phyloP scores from a whole-genome alignment of 2,888 invertebrate genomes.

The Acanthococcus lagerstroemiae region DNA sequence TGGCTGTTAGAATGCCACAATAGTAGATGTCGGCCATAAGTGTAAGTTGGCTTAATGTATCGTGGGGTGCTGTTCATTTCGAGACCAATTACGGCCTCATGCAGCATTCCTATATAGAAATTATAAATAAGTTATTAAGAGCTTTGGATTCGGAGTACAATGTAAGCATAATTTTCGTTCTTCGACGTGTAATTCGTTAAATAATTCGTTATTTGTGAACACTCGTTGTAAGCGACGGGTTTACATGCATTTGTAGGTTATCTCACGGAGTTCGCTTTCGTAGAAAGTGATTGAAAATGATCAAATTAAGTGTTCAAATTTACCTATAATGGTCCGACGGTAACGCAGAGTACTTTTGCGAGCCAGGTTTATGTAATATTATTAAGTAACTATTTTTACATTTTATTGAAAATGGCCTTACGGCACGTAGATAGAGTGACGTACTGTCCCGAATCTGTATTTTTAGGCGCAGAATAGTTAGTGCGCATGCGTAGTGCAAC shows the following conservation, averaged over 20 bases:
- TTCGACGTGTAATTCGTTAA: constrained; percentile 22
- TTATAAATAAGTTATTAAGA: constrained; percentile 92
- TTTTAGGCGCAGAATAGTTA: constrained; percentile 20
- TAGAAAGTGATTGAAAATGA: constrained; percentile 15
- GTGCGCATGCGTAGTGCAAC: constrained; percentile 24
- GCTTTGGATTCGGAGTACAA: constrained; percentile 95
- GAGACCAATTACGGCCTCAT: constrained; percentile 46
- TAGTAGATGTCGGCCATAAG: constrained; percentile 46
- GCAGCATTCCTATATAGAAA: constrained; percentile 57
- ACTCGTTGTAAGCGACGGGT: constrained; percentile 29
- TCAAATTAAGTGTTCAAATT: constrained; percentile 17
- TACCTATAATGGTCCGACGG: constrained; percentile 16
- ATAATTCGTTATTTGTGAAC: constrained; percentile 26
- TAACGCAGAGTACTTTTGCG: constrained; percentile 7
- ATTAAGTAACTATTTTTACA: constrained; percentile 26
- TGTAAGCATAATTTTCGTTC: constrained; percentile 56
- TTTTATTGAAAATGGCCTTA: constrained; percentile 27
- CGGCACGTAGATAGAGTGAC: constrained; percentile 27
- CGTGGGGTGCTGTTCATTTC: constrained; percentile 44
- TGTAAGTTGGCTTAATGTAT: constrained; percentile 43
- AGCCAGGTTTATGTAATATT: constrained; percentile 22
- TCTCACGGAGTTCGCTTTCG: constrained; percentile 26
- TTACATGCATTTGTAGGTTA: constrained; percentile 31
- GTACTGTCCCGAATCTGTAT: constrained; percentile 29
- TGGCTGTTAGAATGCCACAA: constrained; percentile 32